Evolutionary conservation across 2,888 invertebrate genomes (phyloP).

Genomic region (Melanostoma scalare): DNA sequence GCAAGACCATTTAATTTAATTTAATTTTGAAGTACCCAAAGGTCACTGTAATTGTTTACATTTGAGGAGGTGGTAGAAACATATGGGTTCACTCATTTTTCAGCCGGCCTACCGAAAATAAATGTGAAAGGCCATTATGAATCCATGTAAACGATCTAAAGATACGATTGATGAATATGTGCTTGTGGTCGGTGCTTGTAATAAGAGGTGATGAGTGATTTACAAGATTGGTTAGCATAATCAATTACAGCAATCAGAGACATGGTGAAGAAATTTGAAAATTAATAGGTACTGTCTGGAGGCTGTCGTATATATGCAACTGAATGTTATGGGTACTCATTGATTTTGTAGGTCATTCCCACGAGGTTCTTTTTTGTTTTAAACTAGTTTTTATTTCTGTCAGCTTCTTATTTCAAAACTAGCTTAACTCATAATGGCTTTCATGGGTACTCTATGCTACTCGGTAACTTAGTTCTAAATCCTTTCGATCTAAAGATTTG

Average conservation of each 20-base stretch:
- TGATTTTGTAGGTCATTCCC: too few species aligned
- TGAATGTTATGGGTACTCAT: too few species aligned
- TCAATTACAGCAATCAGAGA: neutral
- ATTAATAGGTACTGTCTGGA: neutral
- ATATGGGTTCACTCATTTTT: too few species aligned
- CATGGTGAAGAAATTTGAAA: neutral
- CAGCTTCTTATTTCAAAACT: too few species aligned
- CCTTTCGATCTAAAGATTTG: too few species aligned
- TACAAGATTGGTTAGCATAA: neutral
- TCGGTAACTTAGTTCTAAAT: too few species aligned
- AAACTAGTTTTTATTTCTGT: too few species aligned
- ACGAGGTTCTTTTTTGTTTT: too few species aligned
- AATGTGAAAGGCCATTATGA: neutral
- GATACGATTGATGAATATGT: slow-evolving; percentile 5
- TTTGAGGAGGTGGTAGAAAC: neutral
- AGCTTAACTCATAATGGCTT: too few species aligned
- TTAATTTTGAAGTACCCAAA: slow-evolving; percentile 8
- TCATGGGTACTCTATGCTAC: too few species aligned
- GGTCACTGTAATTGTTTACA: neutral
- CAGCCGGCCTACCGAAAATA: neutral
- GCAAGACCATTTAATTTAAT: neutral
- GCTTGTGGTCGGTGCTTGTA: neutral
- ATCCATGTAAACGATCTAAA: neutral
- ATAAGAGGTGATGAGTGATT: neutral
- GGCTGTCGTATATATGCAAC: too few species aligned